phyloP scores from a whole-genome alignment of 2,113 vertebrate species.

The Mellivora capensis region DNA sequence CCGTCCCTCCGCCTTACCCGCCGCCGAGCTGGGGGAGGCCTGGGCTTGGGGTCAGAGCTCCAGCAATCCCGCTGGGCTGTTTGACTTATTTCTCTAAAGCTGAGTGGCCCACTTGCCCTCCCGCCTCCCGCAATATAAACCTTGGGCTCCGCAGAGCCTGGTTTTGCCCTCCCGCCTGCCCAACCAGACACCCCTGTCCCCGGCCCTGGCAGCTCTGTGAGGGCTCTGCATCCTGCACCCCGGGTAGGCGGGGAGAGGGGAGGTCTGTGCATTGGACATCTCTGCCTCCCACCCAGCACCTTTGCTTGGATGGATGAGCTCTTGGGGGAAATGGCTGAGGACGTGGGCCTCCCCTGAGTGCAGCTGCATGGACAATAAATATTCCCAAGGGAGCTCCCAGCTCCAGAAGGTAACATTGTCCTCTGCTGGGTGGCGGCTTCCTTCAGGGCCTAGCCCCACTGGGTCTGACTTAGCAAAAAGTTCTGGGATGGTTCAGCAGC shows the following conservation, averaged over 20 bases:
- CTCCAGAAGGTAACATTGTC: not conserved
- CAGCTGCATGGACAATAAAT: not conserved
- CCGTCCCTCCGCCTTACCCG: not conserved
- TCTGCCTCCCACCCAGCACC: not conserved
- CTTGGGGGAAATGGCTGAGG: not conserved
- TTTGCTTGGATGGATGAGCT: not conserved
- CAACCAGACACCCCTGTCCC: too few relatives aligned
- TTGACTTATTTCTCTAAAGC: not conserved
- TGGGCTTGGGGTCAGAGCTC: too few relatives aligned
- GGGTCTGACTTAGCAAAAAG: not conserved
- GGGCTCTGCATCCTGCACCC: not conserved
- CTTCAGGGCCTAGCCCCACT: not conserved
- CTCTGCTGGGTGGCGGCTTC: not conserved
- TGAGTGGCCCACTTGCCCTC: too few relatives aligned
- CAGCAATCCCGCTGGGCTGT: not conserved
- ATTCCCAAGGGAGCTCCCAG: not conserved
- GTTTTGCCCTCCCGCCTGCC: not conserved
- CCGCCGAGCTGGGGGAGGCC: not conserved
- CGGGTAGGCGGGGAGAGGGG: fast-evolving
- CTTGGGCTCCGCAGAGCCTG: not conserved
- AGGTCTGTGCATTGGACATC: not conserved
- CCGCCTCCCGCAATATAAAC: not conserved
- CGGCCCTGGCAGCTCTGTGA: fast-evolving
- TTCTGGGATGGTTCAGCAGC: too few relatives aligned
- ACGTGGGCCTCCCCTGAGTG: not conserved